Evolutionary conservation across 2,888 invertebrate species (phyloP), one percentile per base, ranked within the genome.

Genomic region (Plebejus anna): DNA sequence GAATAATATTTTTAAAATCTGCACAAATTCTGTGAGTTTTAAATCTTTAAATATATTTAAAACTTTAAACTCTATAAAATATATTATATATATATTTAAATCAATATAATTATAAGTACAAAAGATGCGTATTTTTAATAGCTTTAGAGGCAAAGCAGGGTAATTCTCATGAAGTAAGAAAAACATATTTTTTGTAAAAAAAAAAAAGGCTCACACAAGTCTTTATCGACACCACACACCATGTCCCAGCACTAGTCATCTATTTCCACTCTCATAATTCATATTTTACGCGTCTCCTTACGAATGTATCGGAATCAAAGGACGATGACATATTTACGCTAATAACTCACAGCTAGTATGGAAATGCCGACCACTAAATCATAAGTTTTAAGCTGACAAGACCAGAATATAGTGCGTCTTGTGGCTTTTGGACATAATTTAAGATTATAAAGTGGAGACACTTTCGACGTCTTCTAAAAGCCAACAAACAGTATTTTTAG

Each of bases 241-340:
- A 2, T 75, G 38, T 32, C 11, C 16, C 77, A 55, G 66, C 75
- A 61, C 79, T 79, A 71, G 13, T 75, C 42, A 81, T 84, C 83
- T 85, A 85, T 86, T 86, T 86, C 81, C 82, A 85, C 81, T 77
- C 78, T 79, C 79, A 84, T 88, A 88, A 86, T 82, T 88, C 87
- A 87, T 82, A 80, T 79, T 77, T 79, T 79, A 73, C 81, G 81
- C 80, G 81, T 76, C 72, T 61, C 82, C 84, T 87, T 86, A 88
- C 87, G 88, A 89, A 86, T 85, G 86, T 83, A 82, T 82, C 82
- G 79, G 84, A 86, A 88, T 89, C 88, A 89, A 89, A 89, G 88
- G 79, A 82, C 86, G 89, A 88, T 85, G 89, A 89, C 89, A 87
- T 85, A 88, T 89, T 88, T 87, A 89, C 85, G 82, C 83, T 83